Evolutionary conservation across 2,797 vertebrate species (phyloP).

Genomic region (Rhodeus uyekii): DNA sequence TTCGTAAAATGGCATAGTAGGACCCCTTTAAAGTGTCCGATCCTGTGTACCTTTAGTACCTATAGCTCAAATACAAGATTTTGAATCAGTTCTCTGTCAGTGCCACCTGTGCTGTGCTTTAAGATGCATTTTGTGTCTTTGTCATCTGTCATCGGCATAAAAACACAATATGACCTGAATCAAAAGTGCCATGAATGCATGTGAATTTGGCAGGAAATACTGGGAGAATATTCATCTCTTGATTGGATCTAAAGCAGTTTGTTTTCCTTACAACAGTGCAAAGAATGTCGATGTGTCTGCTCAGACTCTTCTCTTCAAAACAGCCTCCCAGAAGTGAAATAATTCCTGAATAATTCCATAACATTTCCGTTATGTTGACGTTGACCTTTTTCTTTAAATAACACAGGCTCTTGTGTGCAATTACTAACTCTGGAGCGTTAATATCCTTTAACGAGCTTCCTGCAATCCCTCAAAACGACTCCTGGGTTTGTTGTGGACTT

Average conservation of each 20-base stretch:
- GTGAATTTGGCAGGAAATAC: constrained; percentile 12
- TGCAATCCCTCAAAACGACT: constrained; percentile 36
- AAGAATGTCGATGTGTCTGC: constrained; percentile 13
- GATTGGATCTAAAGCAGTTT: constrained; percentile 6
- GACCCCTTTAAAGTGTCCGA: neutral
- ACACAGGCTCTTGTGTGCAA: constrained; percentile 12
- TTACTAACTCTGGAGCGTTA: constrained; percentile 27
- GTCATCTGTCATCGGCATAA: neutral
- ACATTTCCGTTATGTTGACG: constrained; percentile 34
- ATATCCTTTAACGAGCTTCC: constrained; percentile 43
- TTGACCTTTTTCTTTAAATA: constrained; percentile 34
- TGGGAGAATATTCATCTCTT: neutral
- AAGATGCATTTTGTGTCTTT: neutral
- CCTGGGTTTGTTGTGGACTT: constrained; percentile 24
- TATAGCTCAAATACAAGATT: neutral
- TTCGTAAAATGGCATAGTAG: too few species aligned
- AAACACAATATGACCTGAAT: neutral
- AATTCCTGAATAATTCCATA: neutral
- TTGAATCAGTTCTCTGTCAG: neutral
- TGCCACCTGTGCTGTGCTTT: neutral
- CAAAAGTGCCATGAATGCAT: neutral
- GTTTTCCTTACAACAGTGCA: constrained; percentile 1
- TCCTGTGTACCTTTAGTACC: neutral
- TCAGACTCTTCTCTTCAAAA: constrained; percentile 11
- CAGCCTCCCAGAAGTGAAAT: constrained; percentile 32